Conservation (phyloP, 2,113 vertebrate species). For the Aptenodytes patagonicus region DNA sequence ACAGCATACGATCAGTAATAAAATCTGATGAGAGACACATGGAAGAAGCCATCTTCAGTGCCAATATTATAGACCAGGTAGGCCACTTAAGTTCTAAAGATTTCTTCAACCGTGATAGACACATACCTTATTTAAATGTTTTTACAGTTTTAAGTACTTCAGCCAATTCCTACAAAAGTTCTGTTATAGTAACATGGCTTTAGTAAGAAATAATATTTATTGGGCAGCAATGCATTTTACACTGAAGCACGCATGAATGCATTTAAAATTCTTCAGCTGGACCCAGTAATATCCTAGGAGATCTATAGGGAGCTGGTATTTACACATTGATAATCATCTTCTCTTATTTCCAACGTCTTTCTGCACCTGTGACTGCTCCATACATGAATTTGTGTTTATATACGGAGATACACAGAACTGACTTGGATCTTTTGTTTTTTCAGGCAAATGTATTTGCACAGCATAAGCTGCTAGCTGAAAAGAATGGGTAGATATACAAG, state of each 20-base stretch:
- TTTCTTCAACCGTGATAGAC: not conserved
- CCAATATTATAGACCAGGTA: slow-evolving; percentile 89
- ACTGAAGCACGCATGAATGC: not conserved
- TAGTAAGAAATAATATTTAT: not conserved
- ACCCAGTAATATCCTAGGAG: not conserved
- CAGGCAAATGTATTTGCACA: not conserved
- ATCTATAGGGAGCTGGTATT: not conserved
- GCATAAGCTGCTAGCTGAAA: not conserved
- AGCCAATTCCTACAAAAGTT: not conserved
- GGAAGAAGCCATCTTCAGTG: slow-evolving; percentile 91
- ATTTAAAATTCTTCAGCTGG: not conserved
- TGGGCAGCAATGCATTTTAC: not conserved
- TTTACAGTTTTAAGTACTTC: not conserved
- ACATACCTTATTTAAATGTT: not conserved
- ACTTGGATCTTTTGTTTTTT: not conserved
- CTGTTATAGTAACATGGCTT: not conserved
- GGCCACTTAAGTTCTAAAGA: not conserved
- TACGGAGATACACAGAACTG: not conserved
- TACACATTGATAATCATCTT: not conserved
- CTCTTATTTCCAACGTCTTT: not conserved
- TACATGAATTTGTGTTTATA: not conserved
- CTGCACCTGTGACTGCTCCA: not conserved
- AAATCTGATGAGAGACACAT: slow-evolving; percentile 87
- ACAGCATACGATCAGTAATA: slow-evolving; percentile 86
- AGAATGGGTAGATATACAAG: not conserved